Evolutionary conservation across 2,888 invertebrate genomes (phyloP), one percentile per base, ranked within the genome.

Genomic region (Dione juno): DNA sequence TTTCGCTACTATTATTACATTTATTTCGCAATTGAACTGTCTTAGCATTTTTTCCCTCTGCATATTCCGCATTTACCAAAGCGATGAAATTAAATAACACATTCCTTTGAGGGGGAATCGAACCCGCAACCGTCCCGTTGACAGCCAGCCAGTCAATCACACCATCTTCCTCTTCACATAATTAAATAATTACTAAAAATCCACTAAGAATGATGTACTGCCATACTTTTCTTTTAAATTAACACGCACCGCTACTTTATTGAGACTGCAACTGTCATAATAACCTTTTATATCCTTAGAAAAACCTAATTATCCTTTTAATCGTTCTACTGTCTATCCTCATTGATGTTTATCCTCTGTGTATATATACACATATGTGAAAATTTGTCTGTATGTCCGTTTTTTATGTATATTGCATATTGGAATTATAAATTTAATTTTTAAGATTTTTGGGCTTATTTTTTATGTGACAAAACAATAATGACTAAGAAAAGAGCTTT

Each of bases 201-300:
- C 6, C 11, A 54, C 43, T 61, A 41, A 19, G 14, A 43, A n/a
- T 61, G n/a, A n/a, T 13, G 13, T 5, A 45, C 16, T 28, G 5
- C 16, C 10, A 16, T 45, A 45, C n/a, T 59, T 19, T 28, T 28
- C 28, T 43, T 43, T 59, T 59, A 43, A 41, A 16, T 2, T n/a
- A 16, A 28, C 43, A 43, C 41, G 41, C 28, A 1, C 8, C 14
- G 14, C 61, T 45, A 7, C 37, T 21, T 48, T 64, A 64, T 52
- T 52, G 40, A 64, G 64, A 40, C 19, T 19, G 48, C 48, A 64
- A 64, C 52, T 64, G 74, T 65, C 66, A 54, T 37, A 54, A 28
- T 43, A 54, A 63, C 67, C 43, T 70, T 59, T 61, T 43, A 61
- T 54, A 52, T 48, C 45, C 48, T 37, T 45, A 35, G 11, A 61